These are phyloP conservation scores for Leptinotarsa haldemani DNA, from an alignment of 2,888 invertebrate species.

Conservation along the genomic window DNA sequence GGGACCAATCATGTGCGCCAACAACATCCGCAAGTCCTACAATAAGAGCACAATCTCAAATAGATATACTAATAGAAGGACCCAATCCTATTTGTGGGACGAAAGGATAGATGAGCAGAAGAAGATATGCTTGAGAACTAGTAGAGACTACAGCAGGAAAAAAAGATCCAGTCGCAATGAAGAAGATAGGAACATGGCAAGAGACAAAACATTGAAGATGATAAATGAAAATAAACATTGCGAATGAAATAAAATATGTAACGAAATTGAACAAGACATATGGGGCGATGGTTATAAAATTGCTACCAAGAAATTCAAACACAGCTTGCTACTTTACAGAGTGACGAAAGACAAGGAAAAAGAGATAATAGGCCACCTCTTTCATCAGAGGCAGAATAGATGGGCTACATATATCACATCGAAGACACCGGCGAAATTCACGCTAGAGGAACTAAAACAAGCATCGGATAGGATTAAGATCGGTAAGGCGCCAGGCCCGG, in stretches of 20 bases:
- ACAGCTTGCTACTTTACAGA: too few relatives aligned
- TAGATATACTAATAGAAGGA: neutral
- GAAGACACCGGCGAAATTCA: neutral
- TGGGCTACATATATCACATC: neutral
- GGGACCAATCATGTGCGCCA: neutral
- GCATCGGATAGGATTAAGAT: constrained; percentile 22
- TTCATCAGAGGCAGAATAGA: constrained; percentile 3
- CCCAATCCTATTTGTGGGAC: neutral
- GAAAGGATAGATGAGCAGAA: neutral
- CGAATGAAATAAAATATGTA: constrained; percentile 29
- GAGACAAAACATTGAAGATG: neutral
- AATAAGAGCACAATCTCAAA: neutral
- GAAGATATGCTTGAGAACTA: neutral
- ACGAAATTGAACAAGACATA: constrained; percentile 29
- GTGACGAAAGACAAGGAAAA: neutral
- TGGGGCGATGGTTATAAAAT: constrained; percentile 40
- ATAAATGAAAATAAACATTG: neutral
- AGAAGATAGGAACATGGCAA: neutral
- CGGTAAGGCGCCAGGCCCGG: constrained; percentile 2
- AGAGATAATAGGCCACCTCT: constrained; percentile 18
- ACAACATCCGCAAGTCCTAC: neutral
- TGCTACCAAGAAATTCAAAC: too few relatives aligned
- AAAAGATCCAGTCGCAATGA: neutral
- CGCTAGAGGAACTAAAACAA: constrained; percentile 11
- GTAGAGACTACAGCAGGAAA: neutral